These are phyloP conservation scores for Sympetrum striolatum DNA, from an alignment of 2,888 invertebrate genomes.

Conservation along the genomic window DNA sequence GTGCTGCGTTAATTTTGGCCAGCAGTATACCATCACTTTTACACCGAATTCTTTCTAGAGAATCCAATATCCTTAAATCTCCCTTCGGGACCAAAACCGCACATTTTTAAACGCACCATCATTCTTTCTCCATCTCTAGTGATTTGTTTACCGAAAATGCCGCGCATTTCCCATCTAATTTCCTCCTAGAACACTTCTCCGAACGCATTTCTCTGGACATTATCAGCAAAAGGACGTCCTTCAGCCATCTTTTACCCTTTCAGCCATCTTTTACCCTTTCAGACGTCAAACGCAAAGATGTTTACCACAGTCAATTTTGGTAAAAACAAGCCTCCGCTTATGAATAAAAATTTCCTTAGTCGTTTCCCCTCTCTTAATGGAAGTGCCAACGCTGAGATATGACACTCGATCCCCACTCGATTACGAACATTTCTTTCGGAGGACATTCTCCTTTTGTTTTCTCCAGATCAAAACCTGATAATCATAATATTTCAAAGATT, in stretches of 20 bases:
- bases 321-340: neutral
- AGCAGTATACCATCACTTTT: neutral
- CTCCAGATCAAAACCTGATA: neutral
- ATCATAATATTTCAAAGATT: too few relatives aligned
- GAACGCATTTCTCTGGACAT: neutral
- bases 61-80: neutral
- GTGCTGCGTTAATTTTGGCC: too few relatives aligned
- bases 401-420: constrained; percentile 20
- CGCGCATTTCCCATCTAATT: neutral
- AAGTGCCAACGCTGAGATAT: constrained; percentile 27
- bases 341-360: neutral
- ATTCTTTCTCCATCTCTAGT: neutral
- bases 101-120: neutral
- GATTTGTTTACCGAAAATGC: neutral
- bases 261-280: neutral
- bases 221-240: neutral
- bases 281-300: neutral
- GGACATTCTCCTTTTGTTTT: constrained; percentile 10
- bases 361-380: neutral
- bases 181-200: neutral
- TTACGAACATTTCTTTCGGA: constrained; percentile 9
- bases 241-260: neutral
- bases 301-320: neutral
- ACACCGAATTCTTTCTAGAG: neutral
- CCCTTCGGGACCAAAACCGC: neutral